Base-by-base conservation (phyloP, 2,888 invertebrate genomes). In the Chouioia cunea region DNA sequence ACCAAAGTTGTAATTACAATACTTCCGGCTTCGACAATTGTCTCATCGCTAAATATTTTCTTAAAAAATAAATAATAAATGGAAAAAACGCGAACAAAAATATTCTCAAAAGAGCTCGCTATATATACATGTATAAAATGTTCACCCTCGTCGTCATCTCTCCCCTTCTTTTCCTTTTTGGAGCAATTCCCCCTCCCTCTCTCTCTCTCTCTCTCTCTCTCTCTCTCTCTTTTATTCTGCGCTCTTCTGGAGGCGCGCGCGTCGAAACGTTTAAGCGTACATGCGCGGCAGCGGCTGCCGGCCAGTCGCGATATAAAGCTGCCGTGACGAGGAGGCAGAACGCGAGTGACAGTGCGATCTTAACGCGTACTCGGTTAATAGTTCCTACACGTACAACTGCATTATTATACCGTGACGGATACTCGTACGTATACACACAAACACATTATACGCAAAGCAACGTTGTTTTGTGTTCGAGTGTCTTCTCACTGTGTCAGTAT, bases 271-370 rank as follows among this genome's bases (percentile, higher is more conserved):
- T 6, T 6, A 6, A 27, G 27, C 27, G 27, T 27, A 6, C 27
- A 36, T 10, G 10, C 10, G 76, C 65, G 73, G 77, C 75, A 74
- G 76, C 76, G 75, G 77, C 6, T 6, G 36, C 76, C 76, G 78
- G 76, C 72, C 77, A 83, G 83, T 83, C 77, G 77, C 76, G 77
- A 79, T 81, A 82, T 81, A 82, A 82, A 82, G 78, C 80, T 78
- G 79, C 77, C 70, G 71, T 59, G 75, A 71, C 67, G 73, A 64
- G 77, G 66, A 75, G 71, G 74, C 71, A 54, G 74, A 57, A 71
- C 58, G 62, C 67, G 66, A 44, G 58, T 44, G 44, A 10, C 58
- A 18, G 44, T 14, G 44, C 58, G 14, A 62, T 23, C 23, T 54
- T 14, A 15, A 54, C 54, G 15, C 54, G n/a, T 4, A 27, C 54